These are phyloP conservation scores for Agriotes lineatus DNA, from an alignment of 2,888 invertebrate species.

Conservation along the genomic window DNA sequence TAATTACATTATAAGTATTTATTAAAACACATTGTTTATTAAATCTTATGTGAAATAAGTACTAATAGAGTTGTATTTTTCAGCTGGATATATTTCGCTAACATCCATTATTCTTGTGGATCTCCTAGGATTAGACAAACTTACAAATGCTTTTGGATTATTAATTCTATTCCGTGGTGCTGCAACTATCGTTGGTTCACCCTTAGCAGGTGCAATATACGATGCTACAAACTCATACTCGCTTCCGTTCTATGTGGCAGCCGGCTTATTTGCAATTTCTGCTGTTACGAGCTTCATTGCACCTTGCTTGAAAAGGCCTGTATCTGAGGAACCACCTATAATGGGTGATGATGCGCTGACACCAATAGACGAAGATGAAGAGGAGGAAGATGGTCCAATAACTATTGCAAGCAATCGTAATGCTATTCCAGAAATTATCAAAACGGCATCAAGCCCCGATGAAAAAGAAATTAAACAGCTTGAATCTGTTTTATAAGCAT, in stretches of 20 bases:
- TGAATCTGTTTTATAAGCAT: constrained; percentile 77
- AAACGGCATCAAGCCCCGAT: constrained; percentile 78
- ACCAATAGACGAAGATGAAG: constrained; percentile 88
- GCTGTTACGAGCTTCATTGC: constrained; percentile 88
- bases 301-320: constrained; percentile 75
- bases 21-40: too few relatives aligned
- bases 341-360: constrained; percentile 78
- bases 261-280: constrained; percentile 86
- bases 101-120: constrained; percentile 98
- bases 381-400: constrained; percentile 78
- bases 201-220: constrained; percentile 88
- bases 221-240: constrained; percentile 89
- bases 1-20: too few relatives aligned
- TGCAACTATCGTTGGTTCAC: constrained; percentile 90
- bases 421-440: constrained; percentile 78
- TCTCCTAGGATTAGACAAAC: constrained; percentile 92
- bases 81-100: constrained; percentile 96
- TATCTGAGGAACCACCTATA: constrained; percentile 70
- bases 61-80: too few relatives aligned
- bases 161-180: constrained; percentile 95
- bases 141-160: too few relatives aligned
- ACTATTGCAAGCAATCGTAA: constrained; percentile 70
- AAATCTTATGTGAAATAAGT: too few relatives aligned
- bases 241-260: constrained; percentile 93
- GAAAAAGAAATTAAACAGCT: constrained; percentile 75